Conservation (phyloP, 2,797 vertebrate genomes). For the Melanotaenia trifasciata region DNA sequence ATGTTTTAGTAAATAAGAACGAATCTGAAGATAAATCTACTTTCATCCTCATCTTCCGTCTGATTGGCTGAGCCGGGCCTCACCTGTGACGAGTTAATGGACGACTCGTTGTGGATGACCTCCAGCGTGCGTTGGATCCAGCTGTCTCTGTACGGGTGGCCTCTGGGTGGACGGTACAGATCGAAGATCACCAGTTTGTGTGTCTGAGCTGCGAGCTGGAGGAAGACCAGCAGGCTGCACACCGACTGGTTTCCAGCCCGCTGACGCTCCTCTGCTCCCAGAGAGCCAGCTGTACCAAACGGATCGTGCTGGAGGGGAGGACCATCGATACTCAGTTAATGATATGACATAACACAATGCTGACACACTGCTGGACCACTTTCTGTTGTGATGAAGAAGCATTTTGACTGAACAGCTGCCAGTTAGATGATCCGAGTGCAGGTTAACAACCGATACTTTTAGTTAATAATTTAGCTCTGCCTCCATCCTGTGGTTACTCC, state of each 20-base stretch:
- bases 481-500: not conserved
- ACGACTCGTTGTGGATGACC: conserved; percentile 80
- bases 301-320: conserved; percentile 80
- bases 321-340: conserved; percentile 25
- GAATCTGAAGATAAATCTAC: no score
- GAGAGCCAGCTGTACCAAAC: conserved; percentile 78
- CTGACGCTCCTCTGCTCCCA: conserved; percentile 76
- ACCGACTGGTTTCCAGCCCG: conserved; percentile 84
- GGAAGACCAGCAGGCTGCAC: conserved; percentile 83
- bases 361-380: not conserved
- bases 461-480: not conserved
- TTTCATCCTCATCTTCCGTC: not conserved
- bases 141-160: conserved; percentile 85
- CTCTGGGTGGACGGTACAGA: conserved; percentile 85
- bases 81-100: conserved; percentile 86
- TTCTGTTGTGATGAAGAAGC: not conserved
- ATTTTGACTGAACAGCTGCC: not conserved
- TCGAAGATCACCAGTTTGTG: conserved; percentile 90
- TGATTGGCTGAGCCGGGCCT: not conserved
- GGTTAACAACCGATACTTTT: not conserved
- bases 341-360: not conserved
- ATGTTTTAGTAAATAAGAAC: no score
- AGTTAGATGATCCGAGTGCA: not conserved
- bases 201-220: conserved; percentile 83
- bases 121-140: conserved; percentile 85